A percentile compares a stretch with the other conserved stretches of the same genome.
These are phyloP conservation scores for Pelodiscus sinensis DNA, from an alignment of 2,113 vertebrate genomes.

Conservation along the genomic window DNA sequence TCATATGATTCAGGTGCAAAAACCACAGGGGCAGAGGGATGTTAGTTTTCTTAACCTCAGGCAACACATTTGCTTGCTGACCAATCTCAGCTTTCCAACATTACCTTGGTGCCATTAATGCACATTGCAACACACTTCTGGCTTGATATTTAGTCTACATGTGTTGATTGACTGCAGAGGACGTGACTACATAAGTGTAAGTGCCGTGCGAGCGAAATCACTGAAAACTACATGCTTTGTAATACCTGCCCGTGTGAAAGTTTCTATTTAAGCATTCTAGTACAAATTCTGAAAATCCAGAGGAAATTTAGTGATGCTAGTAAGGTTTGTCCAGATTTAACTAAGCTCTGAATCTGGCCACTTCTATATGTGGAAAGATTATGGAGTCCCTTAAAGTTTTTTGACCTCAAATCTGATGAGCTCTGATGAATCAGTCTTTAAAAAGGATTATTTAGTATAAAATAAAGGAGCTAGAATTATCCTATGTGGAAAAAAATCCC, in stretches of 20 bases:
- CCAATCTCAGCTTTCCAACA: constrained; percentile 6
- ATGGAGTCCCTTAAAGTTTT: neutral
- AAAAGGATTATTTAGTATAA: neutral
- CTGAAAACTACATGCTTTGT: neutral
- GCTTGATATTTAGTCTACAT: neutral
- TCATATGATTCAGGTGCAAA: constrained; percentile 21
- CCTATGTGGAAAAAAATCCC: neutral
- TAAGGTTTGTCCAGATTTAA: neutral
- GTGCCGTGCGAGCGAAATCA: neutral
- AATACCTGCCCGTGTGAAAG: neutral
- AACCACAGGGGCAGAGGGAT: constrained; percentile 50
- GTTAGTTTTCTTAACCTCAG: constrained; percentile 47
- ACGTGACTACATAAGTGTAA: neutral
- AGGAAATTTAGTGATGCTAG: neutral
- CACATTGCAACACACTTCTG: constrained; percentile 29
- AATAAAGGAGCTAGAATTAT: neutral
- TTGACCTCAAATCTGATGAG: neutral
- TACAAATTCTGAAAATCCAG: neutral
- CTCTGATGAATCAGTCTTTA: neutral
- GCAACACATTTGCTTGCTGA: constrained; percentile 5
- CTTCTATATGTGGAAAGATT: neutral
- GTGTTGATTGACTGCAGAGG: neutral
- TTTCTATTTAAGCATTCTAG: neutral
- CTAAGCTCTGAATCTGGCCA: neutral
- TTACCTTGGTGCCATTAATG: constrained; percentile 1